Conservation (phyloP, 37 sponge, comb jelly and placozoan species). For the Mnemiopsis leidyi region DNA sequence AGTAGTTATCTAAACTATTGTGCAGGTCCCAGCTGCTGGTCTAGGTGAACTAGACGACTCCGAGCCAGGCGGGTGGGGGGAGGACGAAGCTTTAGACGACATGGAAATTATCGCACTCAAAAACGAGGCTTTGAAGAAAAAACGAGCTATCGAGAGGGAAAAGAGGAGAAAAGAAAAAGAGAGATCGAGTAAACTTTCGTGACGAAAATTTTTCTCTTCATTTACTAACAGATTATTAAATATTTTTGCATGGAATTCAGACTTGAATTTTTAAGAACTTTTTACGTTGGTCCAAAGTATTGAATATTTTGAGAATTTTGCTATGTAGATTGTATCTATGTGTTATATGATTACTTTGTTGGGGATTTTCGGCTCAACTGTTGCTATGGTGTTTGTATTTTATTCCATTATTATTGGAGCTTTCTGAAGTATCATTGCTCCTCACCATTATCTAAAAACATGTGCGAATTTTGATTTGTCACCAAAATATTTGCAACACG, state of each 20-base stretch:
- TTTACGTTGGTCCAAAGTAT: not conserved
- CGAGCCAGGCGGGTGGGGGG: not conserved
- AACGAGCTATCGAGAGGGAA: conserved; percentile 5
- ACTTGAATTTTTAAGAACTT: not conserved
- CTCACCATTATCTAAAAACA: too few species aligned
- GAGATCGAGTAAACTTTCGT: conserved; percentile 30
- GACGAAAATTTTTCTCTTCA: not conserved
- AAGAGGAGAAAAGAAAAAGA: conserved; percentile 30
- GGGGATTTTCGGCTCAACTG: too few species aligned
- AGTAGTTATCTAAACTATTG: too few species aligned
- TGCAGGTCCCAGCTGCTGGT: too few species aligned
- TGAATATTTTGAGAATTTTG: too few species aligned
- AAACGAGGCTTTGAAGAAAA: not conserved
- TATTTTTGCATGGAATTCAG: conserved; percentile 31
- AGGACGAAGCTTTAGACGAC: not conserved
- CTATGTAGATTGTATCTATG: too few species aligned
- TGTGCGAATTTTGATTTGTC: too few species aligned
- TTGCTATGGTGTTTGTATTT: too few species aligned
- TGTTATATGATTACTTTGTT: too few species aligned
- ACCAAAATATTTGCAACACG: too few species aligned
- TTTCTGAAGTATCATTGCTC: too few species aligned
- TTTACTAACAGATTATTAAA: not conserved
- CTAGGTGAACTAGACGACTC: conserved; percentile 10
- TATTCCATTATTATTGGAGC: too few species aligned
- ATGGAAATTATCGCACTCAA: not conserved